phyloP scores from a whole-genome alignment of 2,113 vertebrate genomes.

The Hemichromis elongatus region DNA sequence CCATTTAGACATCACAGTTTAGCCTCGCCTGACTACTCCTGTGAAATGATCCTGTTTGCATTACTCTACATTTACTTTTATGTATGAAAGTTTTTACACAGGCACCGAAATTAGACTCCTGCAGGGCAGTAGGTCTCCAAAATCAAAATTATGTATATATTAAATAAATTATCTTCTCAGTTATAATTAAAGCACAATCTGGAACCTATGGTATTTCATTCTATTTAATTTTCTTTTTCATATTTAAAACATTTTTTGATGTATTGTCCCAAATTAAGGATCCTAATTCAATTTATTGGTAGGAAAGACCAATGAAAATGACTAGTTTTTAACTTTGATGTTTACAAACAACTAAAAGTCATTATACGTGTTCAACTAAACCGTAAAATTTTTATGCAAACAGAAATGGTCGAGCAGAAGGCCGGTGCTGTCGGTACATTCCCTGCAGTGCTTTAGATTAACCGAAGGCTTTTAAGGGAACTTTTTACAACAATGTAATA shows the following conservation, averaged over 20 bases:
- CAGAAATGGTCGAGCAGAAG: background rate
- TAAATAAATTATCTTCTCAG: background rate
- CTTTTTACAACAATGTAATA: background rate
- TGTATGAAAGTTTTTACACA: background rate
- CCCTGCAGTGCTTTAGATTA: background rate
- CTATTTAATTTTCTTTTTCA: background rate
- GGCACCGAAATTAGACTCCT: background rate
- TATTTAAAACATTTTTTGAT: background rate
- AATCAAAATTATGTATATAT: accelerated
- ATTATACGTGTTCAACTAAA: background rate
- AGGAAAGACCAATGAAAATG: background rate
- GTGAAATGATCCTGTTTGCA: background rate
- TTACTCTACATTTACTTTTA: background rate
- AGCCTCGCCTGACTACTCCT: background rate
- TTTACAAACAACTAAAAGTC: background rate
- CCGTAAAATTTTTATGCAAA: background rate
- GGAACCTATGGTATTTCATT: background rate
- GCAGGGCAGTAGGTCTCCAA: background rate
- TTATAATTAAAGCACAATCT: background rate
- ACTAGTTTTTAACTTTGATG: background rate
- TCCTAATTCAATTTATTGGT: background rate
- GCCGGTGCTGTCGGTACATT: background rate
- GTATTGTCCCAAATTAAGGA: background rate
- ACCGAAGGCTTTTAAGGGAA: background rate
- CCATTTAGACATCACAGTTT: background rate